phyloP scores from a whole-genome alignment of 2,113 vertebrate genomes.

The Arenaria interpres region DNA sequence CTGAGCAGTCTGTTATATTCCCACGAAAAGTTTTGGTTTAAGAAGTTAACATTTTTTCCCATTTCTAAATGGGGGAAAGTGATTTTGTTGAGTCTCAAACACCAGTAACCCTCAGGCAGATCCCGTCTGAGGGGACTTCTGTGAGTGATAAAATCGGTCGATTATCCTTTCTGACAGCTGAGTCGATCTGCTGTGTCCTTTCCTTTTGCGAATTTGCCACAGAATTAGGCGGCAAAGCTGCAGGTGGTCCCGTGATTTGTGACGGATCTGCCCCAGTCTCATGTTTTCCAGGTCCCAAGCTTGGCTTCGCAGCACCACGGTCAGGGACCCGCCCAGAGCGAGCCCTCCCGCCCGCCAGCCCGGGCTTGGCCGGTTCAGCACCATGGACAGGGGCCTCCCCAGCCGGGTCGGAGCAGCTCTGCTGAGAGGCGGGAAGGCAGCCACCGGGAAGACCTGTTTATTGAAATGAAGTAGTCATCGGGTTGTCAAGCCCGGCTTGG shows the following conservation, averaged over 20 bases:
- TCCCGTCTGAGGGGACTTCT: rapidly evolving
- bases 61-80: neutral
- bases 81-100: neutral
- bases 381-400: neutral
- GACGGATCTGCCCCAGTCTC: rapidly evolving
- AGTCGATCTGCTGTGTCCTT: neutral
- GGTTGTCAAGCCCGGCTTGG: neutral
- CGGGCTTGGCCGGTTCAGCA: neutral
- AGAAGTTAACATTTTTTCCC: rapidly evolving
- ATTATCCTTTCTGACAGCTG: neutral
- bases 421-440: rapidly evolving
- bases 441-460: rapidly evolving
- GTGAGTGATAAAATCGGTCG: neutral
- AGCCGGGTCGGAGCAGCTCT: rapidly evolving
- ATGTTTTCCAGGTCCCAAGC: neutral
- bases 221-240: neutral
- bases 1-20: neutral
- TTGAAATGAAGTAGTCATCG: neutral
- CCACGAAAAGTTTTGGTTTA: neutral
- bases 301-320: neutral
- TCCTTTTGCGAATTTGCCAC: neutral
- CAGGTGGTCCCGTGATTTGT: no score
- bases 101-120: neutral
- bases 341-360: rapidly evolving
- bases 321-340: neutral